phyloP scores from a whole-genome alignment of 2,888 invertebrate genomes.

The Melipona beecheii region DNA sequence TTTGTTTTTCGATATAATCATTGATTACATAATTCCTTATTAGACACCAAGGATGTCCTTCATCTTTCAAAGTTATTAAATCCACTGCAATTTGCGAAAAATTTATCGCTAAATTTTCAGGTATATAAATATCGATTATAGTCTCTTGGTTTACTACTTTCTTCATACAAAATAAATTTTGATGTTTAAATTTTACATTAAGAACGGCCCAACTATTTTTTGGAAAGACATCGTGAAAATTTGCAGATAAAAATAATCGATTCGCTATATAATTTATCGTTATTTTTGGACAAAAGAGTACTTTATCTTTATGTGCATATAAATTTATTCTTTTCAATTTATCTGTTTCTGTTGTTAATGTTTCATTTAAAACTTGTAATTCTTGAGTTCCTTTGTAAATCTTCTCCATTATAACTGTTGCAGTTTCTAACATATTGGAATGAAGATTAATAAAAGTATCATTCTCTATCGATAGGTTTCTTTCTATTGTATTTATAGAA shows the following conservation, averaged over 20 bases:
- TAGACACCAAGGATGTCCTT: constrained; percentile 76
- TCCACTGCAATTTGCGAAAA: constrained; percentile 67
- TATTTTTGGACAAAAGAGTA: constrained; percentile 68
- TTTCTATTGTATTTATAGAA: constrained; percentile 49
- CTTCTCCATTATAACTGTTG: constrained; percentile 70
- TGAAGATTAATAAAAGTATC: constrained; percentile 66
- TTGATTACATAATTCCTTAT: constrained; percentile 74
- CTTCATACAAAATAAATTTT: constrained; percentile 73
- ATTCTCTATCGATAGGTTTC: constrained; percentile 6
- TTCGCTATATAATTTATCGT: constrained; percentile 65
- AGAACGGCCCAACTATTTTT: constrained; percentile 68
- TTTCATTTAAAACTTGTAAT: constrained; percentile 65
- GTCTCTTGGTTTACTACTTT: constrained; percentile 68
- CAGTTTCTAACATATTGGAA: constrained; percentile 73
- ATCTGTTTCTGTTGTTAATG: constrained; percentile 68
- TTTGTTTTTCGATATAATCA: constrained; percentile 53
- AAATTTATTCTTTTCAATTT: constrained; percentile 76
- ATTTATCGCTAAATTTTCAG: constrained; percentile 38
- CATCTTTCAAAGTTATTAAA: constrained; percentile 72
- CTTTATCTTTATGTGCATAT: constrained; percentile 71
- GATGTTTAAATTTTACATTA: constrained; percentile 61
- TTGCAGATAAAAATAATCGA: constrained; percentile 65
- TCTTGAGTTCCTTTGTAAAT: constrained; percentile 73
- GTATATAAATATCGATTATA: constrained; percentile 70
- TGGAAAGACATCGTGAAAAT: constrained; percentile 73